Evolutionary conservation across 2,797 vertebrate genomes (phyloP).

Genomic region (Oceanodroma leucorhoa): DNA sequence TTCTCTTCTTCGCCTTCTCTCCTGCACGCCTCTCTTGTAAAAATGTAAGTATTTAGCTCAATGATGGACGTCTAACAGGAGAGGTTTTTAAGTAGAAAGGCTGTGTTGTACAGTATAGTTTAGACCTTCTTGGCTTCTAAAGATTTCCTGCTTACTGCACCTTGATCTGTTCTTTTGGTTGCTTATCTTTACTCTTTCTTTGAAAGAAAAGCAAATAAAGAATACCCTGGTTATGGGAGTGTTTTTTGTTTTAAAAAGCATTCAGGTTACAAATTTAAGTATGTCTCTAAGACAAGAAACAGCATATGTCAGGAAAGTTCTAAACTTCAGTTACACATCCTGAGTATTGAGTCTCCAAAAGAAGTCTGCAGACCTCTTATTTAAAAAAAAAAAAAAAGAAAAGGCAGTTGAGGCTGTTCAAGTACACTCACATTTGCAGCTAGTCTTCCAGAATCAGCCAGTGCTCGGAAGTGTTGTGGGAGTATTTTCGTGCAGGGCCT

Average conservation of each 20-base stretch:
- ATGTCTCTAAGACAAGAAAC: neutral
- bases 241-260: neutral
- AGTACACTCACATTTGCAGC: neutral
- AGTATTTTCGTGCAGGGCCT: neutral
- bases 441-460: neutral
- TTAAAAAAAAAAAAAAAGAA: neutral
- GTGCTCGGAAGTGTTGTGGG: neutral
- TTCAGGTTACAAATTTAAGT: neutral
- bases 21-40: constrained; percentile 70
- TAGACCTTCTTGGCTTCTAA: constrained; percentile 26
- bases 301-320: neutral
- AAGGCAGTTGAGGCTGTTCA: neutral
- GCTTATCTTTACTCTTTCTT: constrained; percentile 50
- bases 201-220: neutral
- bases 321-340: neutral
- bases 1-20: constrained; percentile 72
- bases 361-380: neutral
- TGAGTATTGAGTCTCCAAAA: neutral
- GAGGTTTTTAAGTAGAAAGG: constrained; percentile 63
- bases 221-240: neutral
- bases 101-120: constrained; percentile 31
- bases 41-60: constrained; percentile 71
- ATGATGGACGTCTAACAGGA: constrained; percentile 59
- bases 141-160: constrained; percentile 49
- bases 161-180: constrained; percentile 45